Evolutionary conservation across 2,888 invertebrate genomes (phyloP).

Genomic region (Tolmerus cingulatus): DNA sequence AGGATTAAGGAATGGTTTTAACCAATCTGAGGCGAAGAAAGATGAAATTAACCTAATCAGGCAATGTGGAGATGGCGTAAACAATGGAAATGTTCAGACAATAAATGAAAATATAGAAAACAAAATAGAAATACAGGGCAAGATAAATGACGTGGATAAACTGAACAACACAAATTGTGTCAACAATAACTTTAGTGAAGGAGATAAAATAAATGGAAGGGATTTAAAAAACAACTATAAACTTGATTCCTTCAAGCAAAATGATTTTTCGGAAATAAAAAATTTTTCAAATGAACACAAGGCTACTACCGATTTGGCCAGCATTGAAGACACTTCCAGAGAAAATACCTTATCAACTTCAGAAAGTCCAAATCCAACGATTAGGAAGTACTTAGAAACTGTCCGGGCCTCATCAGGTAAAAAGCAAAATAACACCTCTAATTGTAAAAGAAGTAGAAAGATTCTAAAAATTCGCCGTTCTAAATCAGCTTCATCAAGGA

Average conservation of each 20-base stretch:
- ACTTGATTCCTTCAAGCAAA: conserved; percentile 13
- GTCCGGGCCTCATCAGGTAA: conserved; percentile 55
- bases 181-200: background rate
- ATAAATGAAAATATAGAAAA: background rate
- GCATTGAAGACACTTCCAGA: background rate
- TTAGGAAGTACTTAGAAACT: conserved; percentile 61
- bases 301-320: background rate
- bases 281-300: background rate
- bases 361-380: conserved; percentile 52
- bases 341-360: background rate
- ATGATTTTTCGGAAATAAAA: background rate
- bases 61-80: background rate
- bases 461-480: conserved; percentile 45
- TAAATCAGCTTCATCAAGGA: conserved; percentile 47
- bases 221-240: background rate
- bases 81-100: background rate
- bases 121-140: background rate
- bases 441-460: conserved; percentile 36
- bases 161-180: background rate
- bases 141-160: background rate
- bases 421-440: conserved; percentile 56
- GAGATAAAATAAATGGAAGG: background rate
- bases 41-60: background rate
- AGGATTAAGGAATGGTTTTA: background rate
- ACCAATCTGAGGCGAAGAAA: background rate